Evolutionary conservation across 2,113 vertebrate species (phyloP).

Genomic region (Lichenostomus cassidix): DNA sequence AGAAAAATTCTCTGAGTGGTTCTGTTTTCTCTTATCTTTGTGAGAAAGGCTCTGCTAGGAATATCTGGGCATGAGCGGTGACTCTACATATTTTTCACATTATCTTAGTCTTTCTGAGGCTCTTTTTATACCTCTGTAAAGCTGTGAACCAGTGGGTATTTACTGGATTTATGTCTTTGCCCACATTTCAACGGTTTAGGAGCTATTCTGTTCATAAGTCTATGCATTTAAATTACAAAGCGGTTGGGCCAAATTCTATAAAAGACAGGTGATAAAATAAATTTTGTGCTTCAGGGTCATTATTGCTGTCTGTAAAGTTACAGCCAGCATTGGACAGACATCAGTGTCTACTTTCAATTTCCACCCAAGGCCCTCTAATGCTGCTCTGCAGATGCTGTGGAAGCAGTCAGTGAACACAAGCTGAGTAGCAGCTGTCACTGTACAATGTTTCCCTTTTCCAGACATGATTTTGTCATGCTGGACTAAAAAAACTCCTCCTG

Average conservation of each 20-base stretch:
- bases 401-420: not conserved
- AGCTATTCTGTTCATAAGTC: slow-evolving; percentile 41
- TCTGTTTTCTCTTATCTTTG: not conserved
- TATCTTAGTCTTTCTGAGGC: not conserved
- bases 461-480: not conserved
- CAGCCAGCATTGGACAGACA: not conserved
- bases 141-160: slow-evolving; percentile 19
- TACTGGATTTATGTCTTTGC: slow-evolving; percentile 47
- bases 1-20: not conserved
- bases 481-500: not conserved
- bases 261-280: slow-evolving; percentile 53
- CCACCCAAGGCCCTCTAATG: not conserved
- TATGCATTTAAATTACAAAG: slow-evolving; percentile 67
- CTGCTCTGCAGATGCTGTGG: not conserved
- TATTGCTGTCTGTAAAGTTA: slow-evolving; percentile 44
- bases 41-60: not conserved
- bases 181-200: slow-evolving; percentile 50
- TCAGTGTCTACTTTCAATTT: not conserved
- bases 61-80: not conserved
- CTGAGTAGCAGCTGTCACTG: slow-evolving; percentile 16
- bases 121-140: slow-evolving; percentile 44
- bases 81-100: not conserved
- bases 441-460: not conserved
- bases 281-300: slow-evolving; percentile 25
- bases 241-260: slow-evolving; percentile 56